Conservation (phyloP, 1,140 invertebrate species). For the Cydia amplana region DNA sequence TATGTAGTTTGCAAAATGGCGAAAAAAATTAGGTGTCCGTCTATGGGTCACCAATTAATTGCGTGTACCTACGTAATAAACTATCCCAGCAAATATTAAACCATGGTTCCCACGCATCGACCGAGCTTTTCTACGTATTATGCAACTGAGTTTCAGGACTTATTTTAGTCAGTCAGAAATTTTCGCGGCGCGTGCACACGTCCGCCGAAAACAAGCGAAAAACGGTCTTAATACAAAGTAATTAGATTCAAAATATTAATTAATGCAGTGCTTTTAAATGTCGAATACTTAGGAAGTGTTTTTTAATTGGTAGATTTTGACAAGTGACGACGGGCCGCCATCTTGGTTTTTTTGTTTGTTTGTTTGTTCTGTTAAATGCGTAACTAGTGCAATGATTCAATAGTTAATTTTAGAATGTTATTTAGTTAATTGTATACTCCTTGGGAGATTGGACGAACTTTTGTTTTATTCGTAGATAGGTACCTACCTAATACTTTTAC, state of each 20-base stretch:
- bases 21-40: no score
- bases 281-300: not conserved
- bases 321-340: not conserved
- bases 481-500: no score
- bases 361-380: constrained; percentile 16
- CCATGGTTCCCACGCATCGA: constrained; percentile 45
- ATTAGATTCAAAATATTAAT: constrained; percentile 31
- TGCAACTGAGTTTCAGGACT: constrained; percentile 62
- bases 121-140: constrained; percentile 73
- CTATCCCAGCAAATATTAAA: constrained; percentile 40
- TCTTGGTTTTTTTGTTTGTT: constrained; percentile 31
- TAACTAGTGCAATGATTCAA: constrained; percentile 32
- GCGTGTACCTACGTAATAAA: not conserved
- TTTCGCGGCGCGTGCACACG: constrained; percentile 38
- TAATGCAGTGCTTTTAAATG: not conserved
- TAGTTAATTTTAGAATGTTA: constrained; percentile 22
- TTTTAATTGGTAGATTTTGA: constrained; percentile 12
- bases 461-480: not conserved
- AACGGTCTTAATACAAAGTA: constrained; percentile 15
- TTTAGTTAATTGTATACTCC: not conserved
- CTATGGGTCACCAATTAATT: no score
- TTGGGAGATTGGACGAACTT: not conserved
- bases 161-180: constrained; percentile 69
- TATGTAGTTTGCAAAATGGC: no score
- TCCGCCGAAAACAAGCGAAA: constrained; percentile 32